Percentiles rank a stretch among this genome's conserved stretches.
Evolutionary conservation across 2,888 invertebrate genomes (phyloP).

Genomic region (Cyclophora albipunctata): DNA sequence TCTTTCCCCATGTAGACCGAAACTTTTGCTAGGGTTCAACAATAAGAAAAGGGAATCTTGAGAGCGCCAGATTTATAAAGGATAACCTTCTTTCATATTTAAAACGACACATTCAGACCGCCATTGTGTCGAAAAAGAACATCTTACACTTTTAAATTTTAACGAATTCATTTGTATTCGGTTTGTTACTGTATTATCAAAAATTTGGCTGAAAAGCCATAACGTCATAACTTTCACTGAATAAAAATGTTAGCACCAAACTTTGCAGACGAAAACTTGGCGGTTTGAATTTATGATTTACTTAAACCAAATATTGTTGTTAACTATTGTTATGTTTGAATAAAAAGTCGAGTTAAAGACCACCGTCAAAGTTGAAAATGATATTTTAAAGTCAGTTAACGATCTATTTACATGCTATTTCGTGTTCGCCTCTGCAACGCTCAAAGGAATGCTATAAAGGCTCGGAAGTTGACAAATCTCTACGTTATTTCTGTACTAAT

Average conservation of each 20-base stretch:
- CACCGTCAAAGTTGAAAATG: slow-evolving; percentile 49
- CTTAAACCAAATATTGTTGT: too few relatives aligned
- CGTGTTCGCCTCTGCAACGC: slow-evolving; percentile 36
- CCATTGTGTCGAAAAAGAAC: too few relatives aligned
- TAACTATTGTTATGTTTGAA: slow-evolving; percentile 19
- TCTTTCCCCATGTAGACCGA: not conserved
- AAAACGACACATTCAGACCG: too few relatives aligned
- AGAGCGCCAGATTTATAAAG: too few relatives aligned
- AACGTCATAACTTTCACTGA: slow-evolving; percentile 3
- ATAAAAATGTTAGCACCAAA: slow-evolving; percentile 21
- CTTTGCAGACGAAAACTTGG: slow-evolving; percentile 26
- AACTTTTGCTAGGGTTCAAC: too few relatives aligned
- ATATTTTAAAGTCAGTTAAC: slow-evolving; percentile 63
- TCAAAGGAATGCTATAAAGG: slow-evolving; percentile 64
- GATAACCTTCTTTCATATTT: too few relatives aligned
- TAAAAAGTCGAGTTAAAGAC: slow-evolving; percentile 29
- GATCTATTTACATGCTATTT: slow-evolving; percentile 57
- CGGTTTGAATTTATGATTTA: slow-evolving; percentile 14
- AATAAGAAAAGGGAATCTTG: too few relatives aligned
- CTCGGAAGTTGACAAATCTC: slow-evolving; percentile 72
- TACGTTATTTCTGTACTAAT: slow-evolving; percentile 72
- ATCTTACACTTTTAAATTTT: slow-evolving; percentile 1
- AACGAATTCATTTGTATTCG: not conserved
- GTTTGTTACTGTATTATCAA: slow-evolving; percentile 1
- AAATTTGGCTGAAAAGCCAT: not conserved